Conservation (phyloP, 2,113 vertebrate genomes). For the Sturnira hondurensis region DNA sequence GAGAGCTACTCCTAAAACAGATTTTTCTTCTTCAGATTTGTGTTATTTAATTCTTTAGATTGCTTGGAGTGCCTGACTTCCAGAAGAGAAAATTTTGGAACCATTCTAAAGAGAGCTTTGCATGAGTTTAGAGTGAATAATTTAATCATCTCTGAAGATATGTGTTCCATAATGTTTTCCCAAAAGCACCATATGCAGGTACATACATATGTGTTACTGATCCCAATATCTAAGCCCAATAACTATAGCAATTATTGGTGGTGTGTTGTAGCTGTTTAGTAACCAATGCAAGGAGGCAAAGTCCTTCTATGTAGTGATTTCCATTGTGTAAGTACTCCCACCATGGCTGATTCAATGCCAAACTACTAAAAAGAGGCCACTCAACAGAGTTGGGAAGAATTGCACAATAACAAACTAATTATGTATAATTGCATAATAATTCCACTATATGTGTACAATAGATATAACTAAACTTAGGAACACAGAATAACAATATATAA, state of each 20-base stretch:
- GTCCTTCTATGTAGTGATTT: background rate
- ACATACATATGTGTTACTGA: background rate
- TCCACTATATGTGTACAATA: background rate
- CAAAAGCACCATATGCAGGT: background rate
- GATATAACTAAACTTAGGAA: background rate
- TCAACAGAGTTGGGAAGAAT: background rate
- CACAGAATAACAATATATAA: background rate
- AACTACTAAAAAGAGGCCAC: background rate
- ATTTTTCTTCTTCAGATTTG: background rate
- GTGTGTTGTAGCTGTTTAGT: background rate
- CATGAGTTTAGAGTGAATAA: background rate
- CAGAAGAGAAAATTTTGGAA: background rate
- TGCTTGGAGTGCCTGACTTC: background rate
- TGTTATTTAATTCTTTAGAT: constrained; percentile 3
- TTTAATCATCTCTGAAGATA: background rate
- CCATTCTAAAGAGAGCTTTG: background rate
- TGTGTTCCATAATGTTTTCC: background rate
- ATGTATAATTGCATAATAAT: background rate
- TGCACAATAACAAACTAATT: too few species aligned
- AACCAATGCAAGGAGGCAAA: too few species aligned
- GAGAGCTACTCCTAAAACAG: background rate
- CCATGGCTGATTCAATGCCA: background rate
- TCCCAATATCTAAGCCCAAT: background rate
- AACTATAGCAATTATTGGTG: too few species aligned
- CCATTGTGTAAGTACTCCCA: background rate